A percentile compares a stretch with the other conserved stretches of the same genome.
phyloP scores from a whole-genome alignment of 2,113 vertebrate species.

The Ia io region DNA sequence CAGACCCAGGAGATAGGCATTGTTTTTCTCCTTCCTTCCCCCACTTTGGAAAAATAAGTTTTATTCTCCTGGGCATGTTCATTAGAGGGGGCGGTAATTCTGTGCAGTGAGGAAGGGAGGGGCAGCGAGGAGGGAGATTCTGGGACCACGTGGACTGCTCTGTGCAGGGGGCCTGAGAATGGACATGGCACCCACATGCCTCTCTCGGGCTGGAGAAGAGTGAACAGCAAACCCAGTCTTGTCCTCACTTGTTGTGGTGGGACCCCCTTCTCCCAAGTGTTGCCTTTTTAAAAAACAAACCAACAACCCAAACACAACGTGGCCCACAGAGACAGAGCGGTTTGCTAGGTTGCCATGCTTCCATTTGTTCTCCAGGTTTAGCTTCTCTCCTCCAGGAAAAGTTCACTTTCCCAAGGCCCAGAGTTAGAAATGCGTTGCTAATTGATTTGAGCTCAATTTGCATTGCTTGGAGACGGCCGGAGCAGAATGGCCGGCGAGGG shows the following conservation, averaged over 20 bases:
- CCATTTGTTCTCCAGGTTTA: neutral
- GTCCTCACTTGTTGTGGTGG: neutral
- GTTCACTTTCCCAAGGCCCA: neutral
- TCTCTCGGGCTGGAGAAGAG: neutral
- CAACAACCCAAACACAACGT: too few relatives aligned
- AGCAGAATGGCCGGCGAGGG: neutral
- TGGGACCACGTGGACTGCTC: neutral
- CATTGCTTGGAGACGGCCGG: slow-evolving; percentile 7
- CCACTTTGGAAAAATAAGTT: slow-evolving; percentile 58
- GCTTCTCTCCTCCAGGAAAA: neutral
- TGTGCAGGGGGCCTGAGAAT: neutral
- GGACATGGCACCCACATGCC: neutral
- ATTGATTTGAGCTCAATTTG: slow-evolving; percentile 46
- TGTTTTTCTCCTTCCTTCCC: slow-evolving; percentile 14
- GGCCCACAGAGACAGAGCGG: neutral
- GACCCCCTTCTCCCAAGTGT: neutral
- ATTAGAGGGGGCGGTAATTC: slow-evolving; percentile 43
- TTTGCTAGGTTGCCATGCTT: neutral
- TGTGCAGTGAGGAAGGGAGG: neutral
- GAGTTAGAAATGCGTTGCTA: slow-evolving; percentile 46
- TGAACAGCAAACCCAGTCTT: neutral
- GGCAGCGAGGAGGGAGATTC: too few relatives aligned
- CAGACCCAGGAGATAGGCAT: neutral
- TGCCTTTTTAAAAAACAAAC: neutral
- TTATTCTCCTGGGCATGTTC: slow-evolving; percentile 57